Conservation (phyloP, 1,140 invertebrate genomes). For the Globodera rostochiensis region DNA sequence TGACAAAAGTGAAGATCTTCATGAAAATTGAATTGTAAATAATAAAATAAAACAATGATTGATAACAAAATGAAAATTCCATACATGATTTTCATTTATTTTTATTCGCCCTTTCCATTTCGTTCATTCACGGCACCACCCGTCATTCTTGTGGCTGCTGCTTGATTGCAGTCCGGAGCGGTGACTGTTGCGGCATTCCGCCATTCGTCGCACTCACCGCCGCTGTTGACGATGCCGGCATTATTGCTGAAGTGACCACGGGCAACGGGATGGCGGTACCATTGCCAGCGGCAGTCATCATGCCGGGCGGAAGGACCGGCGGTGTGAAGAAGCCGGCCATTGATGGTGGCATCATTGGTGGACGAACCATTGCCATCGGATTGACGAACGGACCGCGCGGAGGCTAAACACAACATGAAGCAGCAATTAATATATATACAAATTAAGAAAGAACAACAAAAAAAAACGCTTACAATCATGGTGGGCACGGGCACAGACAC, state of each 20-base stretch:
- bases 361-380: slow-evolving; percentile 30
- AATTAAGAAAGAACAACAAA: too few relatives aligned
- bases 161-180: slow-evolving; percentile 14
- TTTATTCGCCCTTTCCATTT: neutral
- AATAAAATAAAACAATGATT: too few relatives aligned
- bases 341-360: slow-evolving; percentile 15
- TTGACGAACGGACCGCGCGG: slow-evolving; percentile 10
- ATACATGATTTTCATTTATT: too few relatives aligned
- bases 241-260: neutral
- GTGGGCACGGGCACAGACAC: slow-evolving; percentile 13
- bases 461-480: slow-evolving; percentile 14
- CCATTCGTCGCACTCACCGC: slow-evolving; percentile 8
- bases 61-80: too few relatives aligned
- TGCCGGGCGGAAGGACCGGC: neutral
- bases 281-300: neutral
- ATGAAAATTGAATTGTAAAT: too few relatives aligned
- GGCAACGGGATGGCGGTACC: slow-evolving; percentile 3
- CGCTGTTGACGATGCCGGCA: neutral
- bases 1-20: too few relatives aligned
- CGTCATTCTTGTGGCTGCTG: slow-evolving; percentile 5
- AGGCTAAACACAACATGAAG: neutral
- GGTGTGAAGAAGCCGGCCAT: slow-evolving; percentile 12
- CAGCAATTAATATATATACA: slow-evolving; percentile 15
- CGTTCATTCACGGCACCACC: neutral
- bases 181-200: neutral